A percentile compares a stretch with the other conserved stretches of the same genome.
These are phyloP conservation scores for Diacarnus erythraeanus DNA, from an alignment of 37 sponge, comb jelly and placozoan species.

Conservation along the genomic window DNA sequence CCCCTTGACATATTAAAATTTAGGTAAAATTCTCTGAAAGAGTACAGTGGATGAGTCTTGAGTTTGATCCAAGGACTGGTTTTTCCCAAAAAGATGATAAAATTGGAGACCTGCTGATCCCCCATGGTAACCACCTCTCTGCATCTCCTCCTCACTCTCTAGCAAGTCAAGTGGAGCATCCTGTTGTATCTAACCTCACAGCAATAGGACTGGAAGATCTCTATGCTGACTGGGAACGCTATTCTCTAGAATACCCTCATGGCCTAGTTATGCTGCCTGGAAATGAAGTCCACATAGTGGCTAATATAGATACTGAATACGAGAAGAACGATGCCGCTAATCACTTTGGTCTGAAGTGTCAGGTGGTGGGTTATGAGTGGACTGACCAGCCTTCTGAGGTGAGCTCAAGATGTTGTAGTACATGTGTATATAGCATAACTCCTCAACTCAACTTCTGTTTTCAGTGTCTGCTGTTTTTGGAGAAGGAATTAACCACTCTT, in stretches of 20 bases:
- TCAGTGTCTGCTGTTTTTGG: conserved; percentile 64
- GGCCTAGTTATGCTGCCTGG: conserved; percentile 71
- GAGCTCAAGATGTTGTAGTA: not conserved
- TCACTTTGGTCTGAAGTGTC: conserved; percentile 88
- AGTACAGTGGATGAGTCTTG: conserved; percentile 92
- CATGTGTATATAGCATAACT: not conserved
- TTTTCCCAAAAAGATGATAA: conserved; percentile 83
- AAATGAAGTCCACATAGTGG: conserved; percentile 78
- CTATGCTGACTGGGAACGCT: conserved; percentile 53
- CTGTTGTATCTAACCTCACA: not conserved
- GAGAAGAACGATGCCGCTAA: conserved; percentile 82
- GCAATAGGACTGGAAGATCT: conserved; percentile 53
- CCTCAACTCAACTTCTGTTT: not conserved
- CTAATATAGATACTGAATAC: conserved; percentile 89
- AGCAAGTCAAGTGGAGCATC: not conserved
- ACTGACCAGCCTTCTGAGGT: conserved; percentile 46
- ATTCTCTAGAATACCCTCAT: conserved; percentile 49
- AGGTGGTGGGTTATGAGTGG: conserved; percentile 91
- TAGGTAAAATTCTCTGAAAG: conserved; percentile 76
- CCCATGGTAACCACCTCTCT: conserved; percentile 1
- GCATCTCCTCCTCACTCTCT: not conserved
- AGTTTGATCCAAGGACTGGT: conserved; percentile 81
- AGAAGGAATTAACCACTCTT: conserved; percentile 82
- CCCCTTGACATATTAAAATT: too few species aligned
- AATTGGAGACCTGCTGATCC: conserved; percentile 60